Conservation (phyloP, 2,888 invertebrate species). For the Dryocosmus kuriphilus region DNA sequence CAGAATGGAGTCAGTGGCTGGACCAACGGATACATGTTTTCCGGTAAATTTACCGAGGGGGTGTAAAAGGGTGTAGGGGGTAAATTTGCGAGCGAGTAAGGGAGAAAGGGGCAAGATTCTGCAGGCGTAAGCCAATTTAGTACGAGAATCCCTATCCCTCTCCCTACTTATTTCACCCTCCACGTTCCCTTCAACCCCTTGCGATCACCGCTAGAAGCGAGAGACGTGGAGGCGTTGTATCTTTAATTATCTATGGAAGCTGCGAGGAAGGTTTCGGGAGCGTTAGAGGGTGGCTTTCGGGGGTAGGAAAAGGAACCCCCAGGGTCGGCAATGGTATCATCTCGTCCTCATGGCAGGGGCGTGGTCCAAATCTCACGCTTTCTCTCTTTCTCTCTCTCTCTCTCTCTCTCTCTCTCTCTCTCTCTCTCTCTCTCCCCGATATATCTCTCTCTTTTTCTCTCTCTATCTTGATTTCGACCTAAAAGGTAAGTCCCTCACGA, state of each 20-base stretch:
- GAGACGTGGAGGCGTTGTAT: conserved; percentile 67
- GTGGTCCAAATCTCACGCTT: conserved; percentile 67
- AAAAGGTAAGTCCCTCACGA: conserved; percentile 37
- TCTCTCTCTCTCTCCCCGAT: not conserved
- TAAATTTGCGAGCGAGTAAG: conserved; percentile 42
- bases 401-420: not conserved
- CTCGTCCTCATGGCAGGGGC: conserved; percentile 70
- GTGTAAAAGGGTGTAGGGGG: conserved; percentile 14
- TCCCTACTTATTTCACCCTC: conserved; percentile 5
- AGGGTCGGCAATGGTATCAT: conserved; percentile 65
- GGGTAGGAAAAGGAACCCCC: conserved; percentile 54
- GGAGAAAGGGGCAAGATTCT: conserved; percentile 59
- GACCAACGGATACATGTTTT: conserved; percentile 46
- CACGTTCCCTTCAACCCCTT: not conserved
- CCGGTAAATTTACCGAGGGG: conserved; percentile 55
- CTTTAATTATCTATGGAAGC: conserved; percentile 71
- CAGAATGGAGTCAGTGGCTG: conserved; percentile 7
- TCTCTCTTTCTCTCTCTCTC: conserved; percentile 43
- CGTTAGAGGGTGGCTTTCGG: conserved; percentile 26
- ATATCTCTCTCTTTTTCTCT: not conserved
- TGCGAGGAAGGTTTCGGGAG: conserved; percentile 44
- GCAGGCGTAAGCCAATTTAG: conserved; percentile 72
- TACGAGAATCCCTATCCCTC: conserved; percentile 52
- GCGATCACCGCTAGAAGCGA: conserved; percentile 49
- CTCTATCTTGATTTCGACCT: conserved; percentile 21